These are phyloP conservation scores for Saccopteryx bilineata DNA, from an alignment of 2,113 vertebrate genomes.

Conservation along the genomic window DNA sequence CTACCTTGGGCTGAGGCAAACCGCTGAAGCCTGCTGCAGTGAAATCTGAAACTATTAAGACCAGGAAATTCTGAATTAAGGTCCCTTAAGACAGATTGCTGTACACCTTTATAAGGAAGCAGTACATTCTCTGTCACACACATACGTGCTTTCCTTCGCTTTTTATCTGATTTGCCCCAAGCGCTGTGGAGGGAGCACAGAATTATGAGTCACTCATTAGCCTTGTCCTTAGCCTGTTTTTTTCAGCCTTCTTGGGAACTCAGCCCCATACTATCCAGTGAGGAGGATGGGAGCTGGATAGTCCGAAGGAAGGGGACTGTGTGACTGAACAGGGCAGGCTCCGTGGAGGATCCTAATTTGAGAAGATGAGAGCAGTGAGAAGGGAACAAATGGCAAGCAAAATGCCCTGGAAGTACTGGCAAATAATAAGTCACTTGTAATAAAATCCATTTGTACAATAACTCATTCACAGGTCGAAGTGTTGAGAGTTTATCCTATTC, in stretches of 20 bases:
- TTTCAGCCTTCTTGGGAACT: not conserved
- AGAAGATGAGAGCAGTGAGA: not conserved
- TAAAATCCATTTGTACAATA: not conserved
- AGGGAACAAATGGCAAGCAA: not conserved
- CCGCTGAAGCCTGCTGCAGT: constrained; percentile 78
- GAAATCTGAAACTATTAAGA: constrained; percentile 73
- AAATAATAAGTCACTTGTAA: not conserved
- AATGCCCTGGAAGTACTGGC: not conserved
- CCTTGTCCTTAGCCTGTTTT: not conserved
- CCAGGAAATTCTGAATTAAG: not conserved
- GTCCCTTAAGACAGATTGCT: not conserved
- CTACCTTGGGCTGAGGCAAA: constrained; percentile 81
- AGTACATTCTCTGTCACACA: not conserved
- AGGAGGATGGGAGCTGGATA: not conserved
- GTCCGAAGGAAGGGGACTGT: not conserved
- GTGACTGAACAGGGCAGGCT: not conserved
- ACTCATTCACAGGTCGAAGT: not conserved
- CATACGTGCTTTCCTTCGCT: not conserved
- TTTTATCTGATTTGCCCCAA: not conserved
- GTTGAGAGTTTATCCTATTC: not conserved
- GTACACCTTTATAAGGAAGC: not conserved
- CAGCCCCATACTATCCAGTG: not conserved
- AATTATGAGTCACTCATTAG: not conserved
- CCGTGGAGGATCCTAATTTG: not conserved
- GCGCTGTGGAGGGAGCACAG: not conserved